A percentile compares a stretch with the other conserved stretches of the same genome.
Conservation (phyloP, 2,888 invertebrate species). For the Synanthedon formicaeformis region DNA sequence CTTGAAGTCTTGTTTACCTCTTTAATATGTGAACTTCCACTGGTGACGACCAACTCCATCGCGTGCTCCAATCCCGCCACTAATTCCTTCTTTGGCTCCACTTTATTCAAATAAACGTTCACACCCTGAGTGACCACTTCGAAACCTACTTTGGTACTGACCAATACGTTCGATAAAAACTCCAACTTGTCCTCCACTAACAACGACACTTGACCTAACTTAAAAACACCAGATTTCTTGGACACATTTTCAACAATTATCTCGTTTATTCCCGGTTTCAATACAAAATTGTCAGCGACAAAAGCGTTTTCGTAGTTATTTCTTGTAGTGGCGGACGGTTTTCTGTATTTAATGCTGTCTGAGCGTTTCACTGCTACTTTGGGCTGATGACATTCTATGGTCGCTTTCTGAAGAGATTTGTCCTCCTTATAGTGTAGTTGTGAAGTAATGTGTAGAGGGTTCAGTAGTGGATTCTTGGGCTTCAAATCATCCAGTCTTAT, state of each 20-base stretch:
- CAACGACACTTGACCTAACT: slow-evolving; percentile 77
- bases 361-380: slow-evolving; percentile 76
- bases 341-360: slow-evolving; percentile 78
- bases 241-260: slow-evolving; percentile 72
- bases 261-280: slow-evolving; percentile 76
- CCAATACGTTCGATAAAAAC: slow-evolving; percentile 75
- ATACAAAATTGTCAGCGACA: slow-evolving; percentile 47
- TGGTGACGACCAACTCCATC: slow-evolving; percentile 79
- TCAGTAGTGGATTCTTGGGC: slow-evolving; percentile 70
- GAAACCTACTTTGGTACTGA: slow-evolving; percentile 64
- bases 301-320: slow-evolving; percentile 76
- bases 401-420: slow-evolving; percentile 79
- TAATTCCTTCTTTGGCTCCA: slow-evolving; percentile 74
- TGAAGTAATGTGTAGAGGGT: slow-evolving; percentile 74
- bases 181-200: slow-evolving; percentile 76
- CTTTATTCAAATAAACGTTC: slow-evolving; percentile 60
- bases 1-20: slow-evolving; percentile 54
- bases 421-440: slow-evolving; percentile 86
- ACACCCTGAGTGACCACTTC: slow-evolving; percentile 69
- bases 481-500: slow-evolving; percentile 73
- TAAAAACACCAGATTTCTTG: slow-evolving; percentile 76
- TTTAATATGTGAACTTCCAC: slow-evolving; percentile 81
- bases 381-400: slow-evolving; percentile 77
- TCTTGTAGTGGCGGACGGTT: slow-evolving; percentile 74
- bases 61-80: slow-evolving; percentile 85